Conservation (phyloP, 2,113 vertebrate species). For the Zingel zingel region DNA sequence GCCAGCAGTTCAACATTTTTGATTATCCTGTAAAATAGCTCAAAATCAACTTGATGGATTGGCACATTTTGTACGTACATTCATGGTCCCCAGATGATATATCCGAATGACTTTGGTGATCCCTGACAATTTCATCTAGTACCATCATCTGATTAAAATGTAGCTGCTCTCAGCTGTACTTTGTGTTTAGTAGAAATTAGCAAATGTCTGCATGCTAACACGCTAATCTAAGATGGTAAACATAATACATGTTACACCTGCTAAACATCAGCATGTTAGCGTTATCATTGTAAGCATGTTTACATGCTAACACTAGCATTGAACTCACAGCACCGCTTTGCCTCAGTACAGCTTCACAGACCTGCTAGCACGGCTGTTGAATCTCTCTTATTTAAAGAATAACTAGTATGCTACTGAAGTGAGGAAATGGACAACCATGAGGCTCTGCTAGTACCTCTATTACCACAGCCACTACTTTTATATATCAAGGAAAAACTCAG, state of each 20-base stretch:
- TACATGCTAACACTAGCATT: not conserved
- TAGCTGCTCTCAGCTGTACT: not conserved
- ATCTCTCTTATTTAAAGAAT: not conserved
- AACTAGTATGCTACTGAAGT: not conserved
- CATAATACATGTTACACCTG: not conserved
- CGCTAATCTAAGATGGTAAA: not conserved
- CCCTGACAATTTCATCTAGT: not conserved
- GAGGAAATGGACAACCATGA: not conserved
- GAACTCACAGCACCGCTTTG: not conserved
- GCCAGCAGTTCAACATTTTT: not conserved
- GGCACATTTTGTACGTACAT: not conserved
- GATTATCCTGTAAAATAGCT: too few species aligned
- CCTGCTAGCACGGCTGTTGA: not conserved
- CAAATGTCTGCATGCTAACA: not conserved
- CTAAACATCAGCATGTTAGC: not conserved
- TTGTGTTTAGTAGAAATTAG: not conserved
- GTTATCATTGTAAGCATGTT: not conserved
- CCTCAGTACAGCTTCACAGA: not conserved
- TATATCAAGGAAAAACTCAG: constrained; percentile 9
- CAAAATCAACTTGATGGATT: not conserved
- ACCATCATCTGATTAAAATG: not conserved
- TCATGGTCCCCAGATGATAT: not conserved
- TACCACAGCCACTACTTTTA: not conserved
- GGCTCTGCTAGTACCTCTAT: not conserved
- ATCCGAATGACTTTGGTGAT: not conserved